Evolutionary conservation across 2,797 vertebrate genomes (phyloP), one percentile per base, ranked within the genome.

Genomic region (Phoxinus dragarum): DNA sequence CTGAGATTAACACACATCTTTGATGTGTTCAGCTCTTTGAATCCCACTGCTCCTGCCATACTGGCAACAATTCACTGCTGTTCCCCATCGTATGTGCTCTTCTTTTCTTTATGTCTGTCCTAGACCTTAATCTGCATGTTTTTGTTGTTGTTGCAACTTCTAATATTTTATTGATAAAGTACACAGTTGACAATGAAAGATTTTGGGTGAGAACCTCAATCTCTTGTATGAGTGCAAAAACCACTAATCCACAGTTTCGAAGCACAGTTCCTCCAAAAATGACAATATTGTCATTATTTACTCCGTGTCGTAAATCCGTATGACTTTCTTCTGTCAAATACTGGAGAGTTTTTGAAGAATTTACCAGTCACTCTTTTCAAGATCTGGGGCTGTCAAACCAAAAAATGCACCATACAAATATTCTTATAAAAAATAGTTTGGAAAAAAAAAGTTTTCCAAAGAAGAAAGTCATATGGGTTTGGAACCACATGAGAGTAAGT

Each of bases 1-100:
- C 47, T 84, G 80, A 73, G 71, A 80, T 74, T 75, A 66, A 85
- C 71, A 83, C 74, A 56, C 52, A 86, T 89, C 81, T 80, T 19
- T 81, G 64, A 83, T 84, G 81, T 80, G 56, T 36, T 80, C 61
- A 84, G 59, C 72, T 72, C 42, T 81, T 38, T 68, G 23, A 81
- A 52, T 71, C 42, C 31, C 47, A 81, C 67, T 49, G 72, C 40
- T 47, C 38, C 42, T 64, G 71, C 81, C 11, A 83, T 38, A 76
- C 27, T 76, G 52, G 34, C 49, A 42, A 80, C 76, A 84, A 74
- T 27, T 56, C 5, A 84, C 31, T 54, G 54, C 59, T 47, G 71
- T 47, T 47, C n/a, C 52, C 80, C 52, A 27, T 61, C 27, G 3
- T n/a, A 73, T 23, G 21, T 47, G 69, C 42, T 42, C 34, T 82